phyloP scores from a whole-genome alignment of 2,888 invertebrate species.

The Stenoptilia bipunctidactyla region DNA sequence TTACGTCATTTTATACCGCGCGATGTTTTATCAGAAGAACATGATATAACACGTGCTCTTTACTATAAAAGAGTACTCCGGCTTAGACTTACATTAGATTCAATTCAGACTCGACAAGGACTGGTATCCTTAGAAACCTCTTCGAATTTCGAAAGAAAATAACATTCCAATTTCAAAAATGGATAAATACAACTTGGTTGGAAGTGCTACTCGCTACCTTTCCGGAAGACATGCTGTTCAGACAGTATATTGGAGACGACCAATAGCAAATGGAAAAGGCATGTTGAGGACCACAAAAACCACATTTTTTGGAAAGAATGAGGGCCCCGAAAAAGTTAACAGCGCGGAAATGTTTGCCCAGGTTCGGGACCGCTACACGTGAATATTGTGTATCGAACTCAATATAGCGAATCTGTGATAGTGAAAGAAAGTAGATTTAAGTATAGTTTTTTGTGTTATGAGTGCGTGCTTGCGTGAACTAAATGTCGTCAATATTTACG shows the following conservation, averaged over 20 bases:
- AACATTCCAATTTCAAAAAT: constrained; percentile 23
- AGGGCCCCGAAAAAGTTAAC: constrained; percentile 50
- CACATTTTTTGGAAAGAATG: constrained; percentile 69
- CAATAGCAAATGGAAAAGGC: constrained; percentile 53
- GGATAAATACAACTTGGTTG: constrained; percentile 72
- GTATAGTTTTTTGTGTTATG: no score
- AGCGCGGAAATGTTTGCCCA: constrained; percentile 57
- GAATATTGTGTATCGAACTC: constrained; percentile 8
- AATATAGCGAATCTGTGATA: constrained; percentile 11
- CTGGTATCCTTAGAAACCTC: no score
- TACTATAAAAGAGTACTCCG: constrained; percentile 6
- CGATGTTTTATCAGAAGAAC: no score
- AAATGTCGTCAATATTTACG: no score
- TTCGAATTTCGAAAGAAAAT: constrained; percentile 7
- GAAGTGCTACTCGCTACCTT: constrained; percentile 79
- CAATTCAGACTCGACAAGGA: no score
- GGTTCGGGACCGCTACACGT: constrained; percentile 53
- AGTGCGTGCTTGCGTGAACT: no score
- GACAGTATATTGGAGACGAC: constrained; percentile 81
- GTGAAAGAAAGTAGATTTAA: constrained; percentile 13
- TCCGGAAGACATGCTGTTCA: constrained; percentile 81
- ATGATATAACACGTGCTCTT: background rate
- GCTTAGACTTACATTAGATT: no score
- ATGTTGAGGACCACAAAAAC: constrained; percentile 70
- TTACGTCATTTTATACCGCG: no score